These are phyloP conservation scores for Phrynosoma blainvillii DNA, from an alignment of 2,113 vertebrate species.

Conservation along the genomic window DNA sequence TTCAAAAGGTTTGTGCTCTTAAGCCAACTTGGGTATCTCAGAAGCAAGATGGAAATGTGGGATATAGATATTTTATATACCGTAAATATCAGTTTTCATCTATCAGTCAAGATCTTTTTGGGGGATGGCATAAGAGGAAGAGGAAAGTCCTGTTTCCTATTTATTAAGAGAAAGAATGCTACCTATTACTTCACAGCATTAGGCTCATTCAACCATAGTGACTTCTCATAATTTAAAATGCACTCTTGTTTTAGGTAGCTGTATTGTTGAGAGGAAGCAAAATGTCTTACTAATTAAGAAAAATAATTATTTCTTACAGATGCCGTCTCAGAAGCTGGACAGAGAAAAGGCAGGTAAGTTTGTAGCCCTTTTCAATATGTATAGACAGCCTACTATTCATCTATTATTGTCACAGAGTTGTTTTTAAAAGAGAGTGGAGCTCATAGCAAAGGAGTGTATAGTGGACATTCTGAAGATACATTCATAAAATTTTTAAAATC, in stretches of 20 bases:
- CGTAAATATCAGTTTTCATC: not conserved
- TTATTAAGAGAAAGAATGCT: too few relatives aligned
- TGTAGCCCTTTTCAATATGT: not conserved
- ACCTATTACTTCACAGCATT: not conserved
- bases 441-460: not conserved
- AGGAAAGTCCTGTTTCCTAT: too few relatives aligned
- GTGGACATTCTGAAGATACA: not conserved
- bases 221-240: constrained; percentile 18
- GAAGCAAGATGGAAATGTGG: not conserved
- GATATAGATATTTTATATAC: not conserved
- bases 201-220: not conserved
- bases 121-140: too few relatives aligned
- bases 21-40: not conserved
- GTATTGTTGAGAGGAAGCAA: constrained; percentile 17
- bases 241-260: constrained; percentile 14
- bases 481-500: fast-evolving
- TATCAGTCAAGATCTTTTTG: not conserved
- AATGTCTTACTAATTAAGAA: constrained; percentile 53
- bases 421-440: not conserved
- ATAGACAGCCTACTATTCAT: constrained; percentile 8
- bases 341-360: constrained; percentile 83
- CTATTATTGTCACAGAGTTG: constrained; percentile 4
- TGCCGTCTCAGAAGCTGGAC: constrained; percentile 74
- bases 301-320: constrained; percentile 75
- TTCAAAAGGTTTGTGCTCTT: not conserved